Evolutionary conservation across 1,140 invertebrate genomes (phyloP).

Genomic region (Ladona fulva): DNA sequence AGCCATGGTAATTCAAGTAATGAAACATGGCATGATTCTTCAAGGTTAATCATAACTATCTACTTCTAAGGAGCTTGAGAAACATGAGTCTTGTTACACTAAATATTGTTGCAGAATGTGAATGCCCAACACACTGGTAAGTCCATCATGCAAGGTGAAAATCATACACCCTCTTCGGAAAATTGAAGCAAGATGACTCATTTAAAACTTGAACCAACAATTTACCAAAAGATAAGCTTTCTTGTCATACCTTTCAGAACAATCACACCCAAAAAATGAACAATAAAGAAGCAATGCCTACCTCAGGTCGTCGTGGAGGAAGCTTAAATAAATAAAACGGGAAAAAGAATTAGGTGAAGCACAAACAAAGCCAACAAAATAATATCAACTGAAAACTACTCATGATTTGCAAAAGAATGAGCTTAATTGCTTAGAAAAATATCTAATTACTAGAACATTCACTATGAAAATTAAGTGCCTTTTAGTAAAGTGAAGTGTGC

Average conservation of each 20-base stretch:
- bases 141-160: too few relatives aligned
- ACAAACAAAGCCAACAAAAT: slow-evolving; percentile 26
- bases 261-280: slow-evolving; percentile 14
- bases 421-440: not conserved
- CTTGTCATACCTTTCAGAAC: not conserved
- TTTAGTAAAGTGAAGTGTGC: too few relatives aligned
- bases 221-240: not conserved
- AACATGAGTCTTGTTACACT: too few relatives aligned
- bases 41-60: too few relatives aligned
- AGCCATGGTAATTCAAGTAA: too few relatives aligned
- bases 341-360: slow-evolving; percentile 29
- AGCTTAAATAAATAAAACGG: slow-evolving; percentile 43
- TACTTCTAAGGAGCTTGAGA: too few relatives aligned
- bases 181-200: too few relatives aligned
- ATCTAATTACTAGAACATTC: not conserved
- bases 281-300: slow-evolving; percentile 38
- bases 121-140: too few relatives aligned
- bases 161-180: too few relatives aligned
- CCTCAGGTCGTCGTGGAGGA: slow-evolving; percentile 75
- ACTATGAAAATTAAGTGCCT: not conserved
- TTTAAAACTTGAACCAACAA: too few relatives aligned
- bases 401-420: slow-evolving; percentile 37
- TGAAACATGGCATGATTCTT: too few relatives aligned
- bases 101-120: too few relatives aligned
- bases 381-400: slow-evolving; percentile 42